These are phyloP conservation scores for Cerceris ruficornis DNA, from an alignment of 2,888 invertebrate species.

Conservation along the genomic window DNA sequence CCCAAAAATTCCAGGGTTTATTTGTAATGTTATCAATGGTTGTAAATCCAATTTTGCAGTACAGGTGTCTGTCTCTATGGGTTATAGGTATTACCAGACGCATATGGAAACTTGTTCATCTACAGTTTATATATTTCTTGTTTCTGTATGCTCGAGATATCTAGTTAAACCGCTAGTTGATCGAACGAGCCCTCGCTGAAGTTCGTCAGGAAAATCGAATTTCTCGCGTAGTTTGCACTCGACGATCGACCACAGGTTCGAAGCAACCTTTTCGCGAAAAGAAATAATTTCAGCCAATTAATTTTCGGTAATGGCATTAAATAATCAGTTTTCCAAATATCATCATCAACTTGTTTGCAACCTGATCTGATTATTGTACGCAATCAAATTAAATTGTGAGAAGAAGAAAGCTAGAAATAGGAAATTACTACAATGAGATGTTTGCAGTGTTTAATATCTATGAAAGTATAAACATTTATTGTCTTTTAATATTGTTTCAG, in stretches of 20 bases:
- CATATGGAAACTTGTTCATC: conserved; percentile 29
- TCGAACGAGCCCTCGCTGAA: conserved; percentile 44
- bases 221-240: conserved; percentile 20
- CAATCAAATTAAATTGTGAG: too few species aligned
- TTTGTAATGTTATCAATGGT: neutral
- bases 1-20: too few species aligned
- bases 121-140: conserved; percentile 22
- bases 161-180: conserved; percentile 45
- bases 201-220: conserved; percentile 47
- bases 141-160: conserved; percentile 22
- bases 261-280: conserved; percentile 23
- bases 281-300: conserved; percentile 32
- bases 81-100: conserved; percentile 7
- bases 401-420: too few species aligned
- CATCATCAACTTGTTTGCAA: neutral
- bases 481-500: too few species aligned
- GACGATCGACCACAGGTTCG: conserved; percentile 33
- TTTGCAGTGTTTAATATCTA: too few species aligned
- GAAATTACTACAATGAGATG: too few species aligned
- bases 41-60: neutral
- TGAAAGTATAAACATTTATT: too few species aligned
- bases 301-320: neutral
- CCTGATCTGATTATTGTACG: too few species aligned
- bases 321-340: neutral
- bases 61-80: conserved; percentile 9